phyloP scores from a whole-genome alignment of 1,140 invertebrate genomes.

The Branchinecta lindahli region DNA sequence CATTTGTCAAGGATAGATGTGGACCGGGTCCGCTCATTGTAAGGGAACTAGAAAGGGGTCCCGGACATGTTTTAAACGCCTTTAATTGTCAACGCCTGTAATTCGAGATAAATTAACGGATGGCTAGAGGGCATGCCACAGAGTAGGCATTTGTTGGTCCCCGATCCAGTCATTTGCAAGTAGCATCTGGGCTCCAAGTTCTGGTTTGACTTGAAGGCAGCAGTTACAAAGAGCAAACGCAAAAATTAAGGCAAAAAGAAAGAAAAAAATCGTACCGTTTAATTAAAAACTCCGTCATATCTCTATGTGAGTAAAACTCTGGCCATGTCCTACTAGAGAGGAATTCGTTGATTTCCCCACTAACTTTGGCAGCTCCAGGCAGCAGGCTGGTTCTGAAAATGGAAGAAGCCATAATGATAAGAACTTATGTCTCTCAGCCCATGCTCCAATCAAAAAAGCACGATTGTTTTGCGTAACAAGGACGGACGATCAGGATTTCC shows the following conservation, averaged over 20 bases:
- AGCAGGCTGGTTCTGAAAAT: not conserved
- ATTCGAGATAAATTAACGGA: not conserved
- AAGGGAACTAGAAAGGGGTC: too few species aligned
- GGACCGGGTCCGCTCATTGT: too few species aligned
- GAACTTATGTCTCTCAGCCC: not conserved
- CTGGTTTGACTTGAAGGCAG: not conserved
- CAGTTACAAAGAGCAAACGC: not conserved
- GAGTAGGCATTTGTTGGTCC: not conserved
- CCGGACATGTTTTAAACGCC: too few species aligned
- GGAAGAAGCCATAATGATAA: not conserved
- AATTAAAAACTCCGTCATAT: not conserved
- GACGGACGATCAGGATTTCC: not conserved
- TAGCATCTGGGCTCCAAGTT: not conserved
- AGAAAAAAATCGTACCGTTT: not conserved
- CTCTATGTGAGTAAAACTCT: not conserved
- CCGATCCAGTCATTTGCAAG: not conserved
- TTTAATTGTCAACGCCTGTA: too few species aligned
- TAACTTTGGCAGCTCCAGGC: not conserved
- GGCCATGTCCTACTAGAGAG: not conserved
- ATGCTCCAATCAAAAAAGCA: not conserved
- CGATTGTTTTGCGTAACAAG: not conserved
- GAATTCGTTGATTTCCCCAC: constrained; percentile 3
- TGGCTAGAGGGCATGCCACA: too few species aligned
- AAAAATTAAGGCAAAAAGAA: not conserved
- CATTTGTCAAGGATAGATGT: too few species aligned